Evolutionary conservation across 2,888 invertebrate species (phyloP), one percentile per base, ranked within the genome.

Genomic region (Scelioninae gen. 2): DNA sequence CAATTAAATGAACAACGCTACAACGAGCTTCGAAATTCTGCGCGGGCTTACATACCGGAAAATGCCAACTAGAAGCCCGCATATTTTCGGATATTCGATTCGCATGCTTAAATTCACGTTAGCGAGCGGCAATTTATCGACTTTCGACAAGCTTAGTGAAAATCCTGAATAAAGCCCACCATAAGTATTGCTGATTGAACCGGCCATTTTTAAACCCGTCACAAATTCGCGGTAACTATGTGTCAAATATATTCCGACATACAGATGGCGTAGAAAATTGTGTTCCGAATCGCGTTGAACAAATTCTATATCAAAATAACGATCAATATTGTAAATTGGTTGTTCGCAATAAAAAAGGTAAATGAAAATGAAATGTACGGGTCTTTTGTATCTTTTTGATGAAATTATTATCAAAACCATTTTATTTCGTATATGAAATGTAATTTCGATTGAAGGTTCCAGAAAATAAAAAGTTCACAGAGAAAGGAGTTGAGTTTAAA

Each of bases 121-220:
- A 65, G 70, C 61, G 52, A 31, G 18, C 33, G 4, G 52, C 63
- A 55, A 69, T 75, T 75, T 65, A 75, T 72, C 61, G 69, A 60
- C 61, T 37, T 63, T 61, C 61, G 48, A 73, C 53, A 61, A 70
- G 73, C 64, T 69, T 65, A 75, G 61, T 60, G 52, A 69, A 72
- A 69, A 64, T 50, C 55, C 58, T 31, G 67, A 71, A 69, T 68
- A 74, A 74, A 67, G 67, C 68, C 58, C 63, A 55, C 73, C 58
- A 58, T 64, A 64, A 69, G 63, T 57, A 68, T 52, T 35, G 57
- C 57, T 63, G 64, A 58, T 69, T 73, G 64, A 63, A 69, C 68
- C 28, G 22, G 37, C 52, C 67, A 57, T 53, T 73, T 55, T 68
- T 57, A 33, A 33, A 31, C 50, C 6, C 33, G 6, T 18, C 48